Evolutionary conservation across 2,888 invertebrate species (phyloP).

Genomic region (Plagodis dolabraria): DNA sequence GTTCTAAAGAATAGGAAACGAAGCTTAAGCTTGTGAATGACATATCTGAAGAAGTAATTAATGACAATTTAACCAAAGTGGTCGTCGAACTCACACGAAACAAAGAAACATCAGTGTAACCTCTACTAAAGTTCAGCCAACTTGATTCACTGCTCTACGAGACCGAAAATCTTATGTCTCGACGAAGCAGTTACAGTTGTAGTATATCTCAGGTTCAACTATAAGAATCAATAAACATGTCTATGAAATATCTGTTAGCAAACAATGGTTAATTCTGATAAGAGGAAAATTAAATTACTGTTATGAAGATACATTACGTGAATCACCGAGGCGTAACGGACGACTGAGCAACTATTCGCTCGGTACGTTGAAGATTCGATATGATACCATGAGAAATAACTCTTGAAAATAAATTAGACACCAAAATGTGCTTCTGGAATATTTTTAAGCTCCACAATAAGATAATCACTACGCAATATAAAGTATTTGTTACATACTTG

Average conservation of each 20-base stretch:
- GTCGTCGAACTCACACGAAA: slow-evolving; percentile 40
- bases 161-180: slow-evolving; percentile 27
- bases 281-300: slow-evolving; percentile 50
- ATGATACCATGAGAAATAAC: no score
- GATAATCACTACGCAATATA: background rate
- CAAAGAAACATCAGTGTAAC: slow-evolving; percentile 40
- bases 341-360: slow-evolving; percentile 26
- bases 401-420: no score
- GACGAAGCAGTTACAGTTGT: slow-evolving; percentile 26
- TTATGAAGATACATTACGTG: slow-evolving; percentile 44
- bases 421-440: no score
- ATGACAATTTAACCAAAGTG: slow-evolving; percentile 30
- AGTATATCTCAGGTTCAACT: slow-evolving; percentile 25
- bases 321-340: slow-evolving; percentile 45
- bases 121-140: slow-evolving; percentile 42
- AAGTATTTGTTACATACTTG: background rate
- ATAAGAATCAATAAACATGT: slow-evolving; percentile 46
- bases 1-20: background rate
- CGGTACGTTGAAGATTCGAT: background rate
- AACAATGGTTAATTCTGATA: slow-evolving; percentile 52
- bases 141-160: slow-evolving; percentile 30
- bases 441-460: no score
- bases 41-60: slow-evolving; percentile 31
- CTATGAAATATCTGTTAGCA: slow-evolving; percentile 40
- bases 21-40: background rate